Percentiles rank a stretch among this genome's conserved stretches.
phyloP scores from a whole-genome alignment of 2,797 vertebrate genomes.

The Micropoecilia bifurca region DNA sequence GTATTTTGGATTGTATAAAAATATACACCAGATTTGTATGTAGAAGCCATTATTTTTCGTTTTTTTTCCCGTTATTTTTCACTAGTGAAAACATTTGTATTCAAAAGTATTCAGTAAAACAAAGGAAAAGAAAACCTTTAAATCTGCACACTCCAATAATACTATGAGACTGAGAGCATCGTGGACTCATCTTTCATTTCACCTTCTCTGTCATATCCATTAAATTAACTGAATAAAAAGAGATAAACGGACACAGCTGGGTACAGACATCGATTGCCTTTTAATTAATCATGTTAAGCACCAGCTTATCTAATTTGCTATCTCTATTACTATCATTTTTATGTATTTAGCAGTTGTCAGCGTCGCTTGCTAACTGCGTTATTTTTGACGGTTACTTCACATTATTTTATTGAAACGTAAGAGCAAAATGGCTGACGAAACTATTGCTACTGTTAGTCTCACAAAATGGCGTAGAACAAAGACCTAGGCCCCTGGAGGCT shows the following conservation, averaged over 20 bases:
- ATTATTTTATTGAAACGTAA: conserved; percentile 41
- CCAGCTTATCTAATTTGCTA: background rate
- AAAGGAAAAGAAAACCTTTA: background rate
- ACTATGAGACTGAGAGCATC: background rate
- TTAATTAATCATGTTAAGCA: background rate
- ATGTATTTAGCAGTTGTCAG: background rate
- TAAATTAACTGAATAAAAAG: background rate
- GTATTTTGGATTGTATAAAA: background rate
- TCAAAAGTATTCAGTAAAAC: background rate
- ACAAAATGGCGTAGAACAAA: conserved; percentile 85
- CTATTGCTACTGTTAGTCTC: conserved; percentile 45
- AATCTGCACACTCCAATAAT: background rate
- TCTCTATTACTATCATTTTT: background rate
- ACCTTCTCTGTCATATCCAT: background rate
- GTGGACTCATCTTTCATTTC: background rate
- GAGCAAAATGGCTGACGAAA: conserved; percentile 77
- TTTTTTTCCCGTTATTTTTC: background rate
- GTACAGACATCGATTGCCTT: background rate
- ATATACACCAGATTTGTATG: background rate
- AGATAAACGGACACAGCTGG: background rate
- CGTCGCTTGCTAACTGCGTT: background rate
- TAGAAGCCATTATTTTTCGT: background rate
- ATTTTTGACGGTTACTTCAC: conserved; percentile 16
- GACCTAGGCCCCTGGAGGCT: conserved; percentile 12
- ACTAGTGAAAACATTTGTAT: background rate